These are phyloP conservation scores for Pipistrellus pipistrellus DNA, from an alignment of 2,797 vertebrate species.

Conservation along the genomic window DNA sequence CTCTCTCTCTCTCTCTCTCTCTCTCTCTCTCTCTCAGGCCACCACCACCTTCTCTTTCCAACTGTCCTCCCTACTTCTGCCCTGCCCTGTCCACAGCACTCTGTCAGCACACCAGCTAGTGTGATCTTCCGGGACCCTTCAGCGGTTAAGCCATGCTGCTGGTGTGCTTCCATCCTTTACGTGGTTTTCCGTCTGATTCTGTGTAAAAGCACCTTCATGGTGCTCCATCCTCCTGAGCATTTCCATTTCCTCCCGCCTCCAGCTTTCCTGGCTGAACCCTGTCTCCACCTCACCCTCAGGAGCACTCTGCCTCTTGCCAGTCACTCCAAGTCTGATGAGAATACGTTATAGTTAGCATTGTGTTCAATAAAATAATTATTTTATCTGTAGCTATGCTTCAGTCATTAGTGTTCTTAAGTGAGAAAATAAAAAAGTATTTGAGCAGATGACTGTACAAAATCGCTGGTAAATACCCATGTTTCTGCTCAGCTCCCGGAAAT, in stretches of 20 bases:
- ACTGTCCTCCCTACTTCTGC: not conserved
- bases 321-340: not conserved
- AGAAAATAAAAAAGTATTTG: not conserved
- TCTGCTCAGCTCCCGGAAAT: constrained; percentile 95
- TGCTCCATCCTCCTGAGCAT: not conserved
- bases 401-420: constrained; percentile 12
- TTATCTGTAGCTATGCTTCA: not conserved
- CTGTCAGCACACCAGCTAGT: not conserved
- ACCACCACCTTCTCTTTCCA: not conserved
- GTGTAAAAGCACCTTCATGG: not conserved
- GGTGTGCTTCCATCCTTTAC: not conserved
- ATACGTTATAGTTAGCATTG: not conserved
- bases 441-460: not conserved
- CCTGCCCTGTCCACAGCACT: not conserved
- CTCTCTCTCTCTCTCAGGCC: not conserved
- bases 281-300: not conserved
- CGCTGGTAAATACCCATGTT: constrained; percentile 3
- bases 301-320: not conserved
- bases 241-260: not conserved
- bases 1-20: too few species aligned
- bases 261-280: not conserved
- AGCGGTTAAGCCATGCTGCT: not conserved
- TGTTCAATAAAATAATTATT: constrained; percentile 47
- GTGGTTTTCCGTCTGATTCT: not conserved
- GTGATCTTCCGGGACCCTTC: not conserved